Base-by-base conservation (phyloP, 2,113 vertebrate species). In the Datnioides undecimradiatus region DNA sequence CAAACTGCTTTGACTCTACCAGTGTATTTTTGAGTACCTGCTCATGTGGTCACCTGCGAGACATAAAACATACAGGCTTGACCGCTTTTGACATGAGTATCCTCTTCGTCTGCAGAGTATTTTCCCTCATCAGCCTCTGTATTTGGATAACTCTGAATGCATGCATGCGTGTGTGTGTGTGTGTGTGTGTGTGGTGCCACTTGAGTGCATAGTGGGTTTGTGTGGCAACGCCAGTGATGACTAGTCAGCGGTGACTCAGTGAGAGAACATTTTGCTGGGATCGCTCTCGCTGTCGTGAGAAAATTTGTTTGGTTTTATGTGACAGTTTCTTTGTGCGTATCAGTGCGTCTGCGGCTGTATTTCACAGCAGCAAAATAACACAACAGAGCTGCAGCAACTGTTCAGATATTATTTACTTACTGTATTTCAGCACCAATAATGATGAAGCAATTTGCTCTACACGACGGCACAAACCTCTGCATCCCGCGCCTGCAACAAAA, bases 241-340 rank as follows among this genome's bases (percentile, higher is more conserved):
- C 80, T 90, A 71, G 77, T 91, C 85, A 86, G 80, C 69, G 21
- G 88, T 92, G 91, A 93, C 88, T 93, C 91, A 92, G 90, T 78
- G 93, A 86, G 89, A 92, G 91, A 91, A 93, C 88, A 91, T 92
- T 92, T 90, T 89, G 87, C 84, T 76, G 80, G 77, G 87, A 83
- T 90, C 55, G 21, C 72, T 89, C 79, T 70, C 49, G 38, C 63
- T 75, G 76, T 86, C 70, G 70, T 79, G 84, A 85, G 82, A 91
- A 81, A 82, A 83, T 90, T 79, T 88, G 83, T 81, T 87, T 90
- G 82, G 65, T 85, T 87, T 83, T 84, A 40, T 87, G 68, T 84
- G 80, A 87, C 86, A 83, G 85, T 77, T 85, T 83, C 76, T 86
- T 90, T 89, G 77, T 87, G 82, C 43, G 40, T 52, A 55, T 82